Evolutionary conservation across 64 coral and sea anemone genomes (phyloP), one percentile per base, ranked within the genome.

Genomic region (Dendrophyllia cribrosa): DNA sequence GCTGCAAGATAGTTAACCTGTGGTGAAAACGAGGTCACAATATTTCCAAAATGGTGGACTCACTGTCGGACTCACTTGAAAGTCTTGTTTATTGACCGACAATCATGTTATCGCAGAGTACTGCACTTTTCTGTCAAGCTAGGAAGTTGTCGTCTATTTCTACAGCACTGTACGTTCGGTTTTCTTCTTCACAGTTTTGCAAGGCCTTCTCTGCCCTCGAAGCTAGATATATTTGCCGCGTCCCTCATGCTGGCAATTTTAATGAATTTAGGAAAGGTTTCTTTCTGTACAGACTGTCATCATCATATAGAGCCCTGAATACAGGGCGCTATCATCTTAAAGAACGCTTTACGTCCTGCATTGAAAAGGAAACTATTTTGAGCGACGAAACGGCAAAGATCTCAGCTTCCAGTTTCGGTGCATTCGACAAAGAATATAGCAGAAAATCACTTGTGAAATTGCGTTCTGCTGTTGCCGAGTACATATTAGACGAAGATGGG

Each of bases 401-500:
- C 34, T 34, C 34, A 34, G 34, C 53, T 14, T 77, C 51, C 10
- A 8, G 53, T 55, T 53, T 56, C n/a, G n/a, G 51, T 77, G 20
- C 16, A 20, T 55, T 5, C 4, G 43, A 53, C 48, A 49, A 55
- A 0, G 50, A 25, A 77, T 48, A 55, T 13, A 34, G 6, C 10
- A 20, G 12, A 5, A 67, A 13, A 9, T 67, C 62, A 13, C 24
- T 23, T 44, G 56, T 2, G 26, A 67, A 68, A 47, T 14, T 67
- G 65, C 61, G 20, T 51, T 66, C 80, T 51, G 62, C 34, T 14
- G 6, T 84, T 23, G 19, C 11, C 23, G 44, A 84, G 9, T 88
- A 88, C 86, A 58, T 46, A 26, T 68, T 91, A 53, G 76, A 88
- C 79, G 14, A 43, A 45, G 68, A 97, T 94, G 92, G 95, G 14